Percentiles rank a stretch among this genome's conserved stretches.
Evolutionary conservation across 2,113 vertebrate species (phyloP).

Genomic region (Ivindomyrus marchei): DNA sequence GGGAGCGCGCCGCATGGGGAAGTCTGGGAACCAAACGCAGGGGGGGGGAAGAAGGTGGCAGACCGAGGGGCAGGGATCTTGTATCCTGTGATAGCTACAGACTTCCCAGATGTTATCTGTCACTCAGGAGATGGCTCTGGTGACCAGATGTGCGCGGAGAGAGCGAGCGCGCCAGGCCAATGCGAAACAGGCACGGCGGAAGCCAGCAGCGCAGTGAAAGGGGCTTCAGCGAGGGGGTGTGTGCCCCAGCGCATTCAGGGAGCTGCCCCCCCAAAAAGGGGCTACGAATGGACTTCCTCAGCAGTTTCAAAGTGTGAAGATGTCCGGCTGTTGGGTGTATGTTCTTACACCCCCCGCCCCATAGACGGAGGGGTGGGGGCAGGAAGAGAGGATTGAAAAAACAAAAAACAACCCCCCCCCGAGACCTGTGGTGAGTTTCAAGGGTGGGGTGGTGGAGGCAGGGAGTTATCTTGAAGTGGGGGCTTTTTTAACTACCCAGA

Average conservation of each 20-base stretch:
- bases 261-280: neutral
- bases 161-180: conserved; percentile 37
- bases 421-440: neutral
- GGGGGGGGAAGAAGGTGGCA: conserved; percentile 25
- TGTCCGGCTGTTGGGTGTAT: neutral
- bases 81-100: conserved; percentile 68
- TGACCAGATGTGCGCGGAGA: conserved; percentile 60
- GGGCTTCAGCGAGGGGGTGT: neutral
- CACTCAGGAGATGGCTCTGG: conserved; percentile 59
- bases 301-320: neutral
- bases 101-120: conserved; percentile 72
- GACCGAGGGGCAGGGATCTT: conserved; percentile 47
- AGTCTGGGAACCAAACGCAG: neutral
- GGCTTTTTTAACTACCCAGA: conserved; percentile 54
- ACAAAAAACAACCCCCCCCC: neutral
- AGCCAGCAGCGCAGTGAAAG: conserved; percentile 48
- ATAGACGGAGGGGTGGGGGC: neutral
- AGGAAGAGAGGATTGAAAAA: neutral
- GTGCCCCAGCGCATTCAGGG: neutral
- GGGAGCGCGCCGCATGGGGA: conserved; percentile 55
- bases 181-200: conserved; percentile 47
- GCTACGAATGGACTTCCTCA: neutral
- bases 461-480: conserved; percentile 51
- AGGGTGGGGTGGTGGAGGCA: neutral
- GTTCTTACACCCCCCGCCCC: neutral